These are phyloP conservation scores for Salarias fasciatus DNA, from an alignment of 2,797 vertebrate species.

Conservation along the genomic window DNA sequence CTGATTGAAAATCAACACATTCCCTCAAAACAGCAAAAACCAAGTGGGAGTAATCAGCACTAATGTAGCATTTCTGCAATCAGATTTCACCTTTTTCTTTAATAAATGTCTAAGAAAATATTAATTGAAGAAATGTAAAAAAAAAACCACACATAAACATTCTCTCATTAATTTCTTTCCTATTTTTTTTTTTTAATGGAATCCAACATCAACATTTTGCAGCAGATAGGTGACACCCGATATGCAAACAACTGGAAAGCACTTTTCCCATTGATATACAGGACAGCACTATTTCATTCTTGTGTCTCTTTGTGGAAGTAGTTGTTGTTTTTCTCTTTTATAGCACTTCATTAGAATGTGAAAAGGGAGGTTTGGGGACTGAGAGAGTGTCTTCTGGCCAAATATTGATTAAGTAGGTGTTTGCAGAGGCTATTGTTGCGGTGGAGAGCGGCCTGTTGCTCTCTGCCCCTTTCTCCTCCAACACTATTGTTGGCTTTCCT, in stretches of 20 bases:
- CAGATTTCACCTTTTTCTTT: too few relatives aligned
- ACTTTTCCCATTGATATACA: slow-evolving; percentile 67
- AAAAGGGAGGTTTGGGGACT: slow-evolving; percentile 92
- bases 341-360: slow-evolving; percentile 96
- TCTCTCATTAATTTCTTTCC: neutral
- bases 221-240: slow-evolving; percentile 52
- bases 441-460: slow-evolving; percentile 87
- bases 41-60: too few relatives aligned
- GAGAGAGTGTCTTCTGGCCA: slow-evolving; percentile 90
- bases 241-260: slow-evolving; percentile 49
- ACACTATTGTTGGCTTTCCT: slow-evolving; percentile 91
- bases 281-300: slow-evolving; percentile 78
- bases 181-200: neutral
- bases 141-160: neutral
- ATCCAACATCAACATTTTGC: slow-evolving; percentile 36
- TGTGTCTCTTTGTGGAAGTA: slow-evolving; percentile 82
- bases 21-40: too few relatives aligned
- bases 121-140: neutral
- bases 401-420: slow-evolving; percentile 99
- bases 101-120: neutral
- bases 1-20: too few relatives aligned
- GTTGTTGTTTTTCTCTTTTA: slow-evolving; percentile 88
- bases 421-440: slow-evolving; percentile 94
- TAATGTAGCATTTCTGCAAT: too few relatives aligned
- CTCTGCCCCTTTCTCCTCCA: slow-evolving; percentile 89